Evolutionary conservation across 2,888 invertebrate species (phyloP).

Genomic region (Agonopterix alstromeriana): DNA sequence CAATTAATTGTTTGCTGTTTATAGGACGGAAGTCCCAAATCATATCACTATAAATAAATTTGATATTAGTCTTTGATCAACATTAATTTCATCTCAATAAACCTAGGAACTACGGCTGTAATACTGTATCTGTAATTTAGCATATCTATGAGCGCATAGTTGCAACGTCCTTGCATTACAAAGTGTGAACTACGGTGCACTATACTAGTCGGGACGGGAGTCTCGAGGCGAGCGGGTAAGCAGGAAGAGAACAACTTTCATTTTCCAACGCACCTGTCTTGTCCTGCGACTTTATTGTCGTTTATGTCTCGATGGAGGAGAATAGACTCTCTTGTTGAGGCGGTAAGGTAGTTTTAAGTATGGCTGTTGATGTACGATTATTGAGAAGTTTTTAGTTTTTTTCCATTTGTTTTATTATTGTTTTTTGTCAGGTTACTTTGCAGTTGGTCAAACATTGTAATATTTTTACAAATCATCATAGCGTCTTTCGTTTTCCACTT

Average conservation of each 20-base stretch:
- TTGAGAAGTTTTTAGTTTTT: too few relatives aligned
- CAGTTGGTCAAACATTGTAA: too few relatives aligned
- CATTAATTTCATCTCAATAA: background rate
- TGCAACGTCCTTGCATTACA: constrained; percentile 23
- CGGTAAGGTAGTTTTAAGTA: constrained; percentile 7
- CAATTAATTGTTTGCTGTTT: too few relatives aligned
- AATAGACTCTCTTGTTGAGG: constrained; percentile 23
- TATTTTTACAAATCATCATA: too few relatives aligned
- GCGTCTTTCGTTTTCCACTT: too few relatives aligned
- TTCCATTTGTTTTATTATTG: too few relatives aligned
- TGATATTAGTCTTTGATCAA: background rate
- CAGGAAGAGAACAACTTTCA: constrained; percentile 77
- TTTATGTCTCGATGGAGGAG: constrained; percentile 24
- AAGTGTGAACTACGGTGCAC: constrained; percentile 22
- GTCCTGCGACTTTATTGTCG: constrained; percentile 51
- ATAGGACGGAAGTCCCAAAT: too few relatives aligned
- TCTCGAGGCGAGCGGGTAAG: constrained; percentile 60
- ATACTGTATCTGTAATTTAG: too few relatives aligned
- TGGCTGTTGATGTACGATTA: too few relatives aligned
- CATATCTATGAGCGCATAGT: constrained; percentile 15
- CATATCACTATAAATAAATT: too few relatives aligned
- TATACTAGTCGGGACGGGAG: constrained; percentile 24
- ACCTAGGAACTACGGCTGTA: too few relatives aligned
- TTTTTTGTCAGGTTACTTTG: too few relatives aligned
- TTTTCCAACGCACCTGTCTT: constrained; percentile 71